These are phyloP conservation scores for Mustela nigripes DNA, from an alignment of 2,113 vertebrate genomes.

Conservation along the genomic window DNA sequence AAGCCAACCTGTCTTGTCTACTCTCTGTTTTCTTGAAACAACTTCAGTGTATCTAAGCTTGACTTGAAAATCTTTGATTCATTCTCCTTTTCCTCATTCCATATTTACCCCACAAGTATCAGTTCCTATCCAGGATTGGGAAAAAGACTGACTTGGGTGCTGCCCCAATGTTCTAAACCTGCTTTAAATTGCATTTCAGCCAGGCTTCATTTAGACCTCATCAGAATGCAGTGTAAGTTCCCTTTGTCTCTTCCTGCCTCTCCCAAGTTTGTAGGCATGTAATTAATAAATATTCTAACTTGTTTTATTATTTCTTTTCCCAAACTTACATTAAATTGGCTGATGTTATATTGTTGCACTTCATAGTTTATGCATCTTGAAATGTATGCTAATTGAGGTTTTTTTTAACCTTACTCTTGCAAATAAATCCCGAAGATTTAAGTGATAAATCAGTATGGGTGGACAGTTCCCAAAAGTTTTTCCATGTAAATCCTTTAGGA, in stretches of 20 bases:
- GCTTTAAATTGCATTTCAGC: not conserved
- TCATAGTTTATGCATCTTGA: slow-evolving; percentile 1
- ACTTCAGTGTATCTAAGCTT: not conserved
- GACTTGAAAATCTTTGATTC: not conserved
- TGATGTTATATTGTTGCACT: not conserved
- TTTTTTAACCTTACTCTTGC: slow-evolving; percentile 9
- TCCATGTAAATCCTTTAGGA: slow-evolving; percentile 32
- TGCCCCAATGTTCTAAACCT: not conserved
- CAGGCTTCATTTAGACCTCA: not conserved
- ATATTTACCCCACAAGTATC: not conserved
- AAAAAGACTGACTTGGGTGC: not conserved
- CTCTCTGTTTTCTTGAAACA: not conserved
- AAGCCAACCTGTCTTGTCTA: not conserved
- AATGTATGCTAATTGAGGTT: not conserved
- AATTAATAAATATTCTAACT: not conserved
- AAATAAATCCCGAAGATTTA: slow-evolving; percentile 5
- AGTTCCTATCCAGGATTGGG: not conserved
- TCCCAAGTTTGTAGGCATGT: not conserved
- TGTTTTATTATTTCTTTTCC: slow-evolving; percentile 9
- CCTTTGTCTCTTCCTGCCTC: not conserved
- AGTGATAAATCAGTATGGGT: not conserved
- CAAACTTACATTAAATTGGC: slow-evolving; percentile 14
- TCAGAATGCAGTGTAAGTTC: not conserved
- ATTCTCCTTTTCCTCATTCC: not conserved
- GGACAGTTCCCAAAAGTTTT: not conserved